Evolutionary conservation across 1,140 invertebrate species (phyloP), one percentile per base, ranked within the genome.

Genomic region (Orussus abietinus): DNA sequence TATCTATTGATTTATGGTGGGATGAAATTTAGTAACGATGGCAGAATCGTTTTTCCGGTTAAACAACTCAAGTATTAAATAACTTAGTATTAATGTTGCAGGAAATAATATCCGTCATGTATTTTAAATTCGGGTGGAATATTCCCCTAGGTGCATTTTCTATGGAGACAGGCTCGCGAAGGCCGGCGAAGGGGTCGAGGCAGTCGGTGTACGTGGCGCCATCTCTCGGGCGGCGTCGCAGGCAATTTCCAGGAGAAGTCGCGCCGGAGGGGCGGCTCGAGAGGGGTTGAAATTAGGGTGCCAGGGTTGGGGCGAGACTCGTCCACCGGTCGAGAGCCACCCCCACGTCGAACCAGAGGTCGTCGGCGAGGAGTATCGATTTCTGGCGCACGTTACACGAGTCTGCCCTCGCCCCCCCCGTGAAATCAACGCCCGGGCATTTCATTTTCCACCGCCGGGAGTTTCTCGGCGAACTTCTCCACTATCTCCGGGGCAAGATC

Each of bases 341-440:
- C 6, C 39, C 41, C 46, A 46, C 22, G 22, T 25, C n/a, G 57
- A 57, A 50, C 47, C 46, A 55, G 48, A 40, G 43, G 37, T 28
- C 40, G 44, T 57, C 49, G 51, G 52, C 47, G 45, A 45, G 41
- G 48, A 48, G 55, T 69, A 69, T 71, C 64, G 68, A 71, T 71
- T 64, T 46, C 28, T 4, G 10, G 30, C 37, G 49, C 64, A 57
- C 45, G 59, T 67, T 66, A 69, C 64, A 58, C 57, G 62, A 66
- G 39, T 48, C 52, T 47, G 45, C 47, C 54, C 31, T 30, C 37
- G 38, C 37, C 45, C 31, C 45, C 29, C 32, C 21, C 32, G 31
- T 14, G 45, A 45, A 39, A 53, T 59, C 40, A 33, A 32, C 31
- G n/a, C 40, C 38, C 39, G 26, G 32, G 25, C 37, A 7, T 10